Evolutionary conservation across 2,888 invertebrate species (phyloP), one percentile per base, ranked within the genome.

Genomic region (Homarus gammarus): DNA sequence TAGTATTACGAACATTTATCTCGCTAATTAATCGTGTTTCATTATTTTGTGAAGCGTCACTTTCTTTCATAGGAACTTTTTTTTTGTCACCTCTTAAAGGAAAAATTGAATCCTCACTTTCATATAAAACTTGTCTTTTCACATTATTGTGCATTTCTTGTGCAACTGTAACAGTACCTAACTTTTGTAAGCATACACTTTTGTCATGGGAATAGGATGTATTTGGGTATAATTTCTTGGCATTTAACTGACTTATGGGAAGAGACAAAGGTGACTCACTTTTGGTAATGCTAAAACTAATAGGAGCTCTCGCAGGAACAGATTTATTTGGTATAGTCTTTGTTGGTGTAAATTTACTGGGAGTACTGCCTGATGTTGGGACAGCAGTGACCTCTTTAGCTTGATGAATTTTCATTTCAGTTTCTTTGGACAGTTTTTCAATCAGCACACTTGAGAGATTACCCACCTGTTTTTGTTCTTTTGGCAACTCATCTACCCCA

Each of bases 31-130:
- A 12, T 18, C 51, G 70, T 33, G 27, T 38, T 27, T 77, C 79
- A 18, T 36, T 77, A 64, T 33, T 36, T 70, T 70, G 79, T 72
- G 79, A 22, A 22, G 70, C 27, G 27, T 33, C 61, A 75, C 10
- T 78, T 22, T 77, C 70, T 78, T 78, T 83, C 18, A 61, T 64
- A 40, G 68, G 51, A 68, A 78, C 64, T 78, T 75, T 87, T 77
- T 49, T 78, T 84, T 61, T 79, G 33, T 68, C 75, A 27, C 27
- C 84, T 78, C 51, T 84, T 44, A 51, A 36, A 18, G 88, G 88
- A 64, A 84, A 89, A 68, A 84, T 70, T 33, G 83, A 38, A 5
- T 89, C 88, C 38, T 89, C 88, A 78, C 56, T 84, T 44, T 84
- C 78, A 56, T 44, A 75, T 38, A 87, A 40, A 27, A 72, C 2